Base-by-base conservation (phyloP, 2,797 vertebrate genomes). In the Lycodopsis pacificus region DNA sequence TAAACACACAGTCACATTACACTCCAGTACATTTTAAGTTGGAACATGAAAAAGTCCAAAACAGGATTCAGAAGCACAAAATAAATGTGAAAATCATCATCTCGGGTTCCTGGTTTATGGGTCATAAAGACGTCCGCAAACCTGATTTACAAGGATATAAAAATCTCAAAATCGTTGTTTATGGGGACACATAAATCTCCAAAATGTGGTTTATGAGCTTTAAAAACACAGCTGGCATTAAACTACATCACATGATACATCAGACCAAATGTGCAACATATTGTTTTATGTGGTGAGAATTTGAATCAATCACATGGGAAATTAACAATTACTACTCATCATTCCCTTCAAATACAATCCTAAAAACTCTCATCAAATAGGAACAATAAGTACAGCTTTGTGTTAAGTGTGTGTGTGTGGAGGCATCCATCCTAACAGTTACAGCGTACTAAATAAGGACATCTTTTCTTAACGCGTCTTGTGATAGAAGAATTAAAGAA, bases 251-350 rank as follows among this genome's bases (percentile, higher is more conserved):
- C 57, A 63, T 59, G 3, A 76, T 27, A 3, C 12, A 51, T 71
- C 8, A 36, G 34, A 66, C 19, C 34, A 68, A 72, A 70, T 42
- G 38, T 62, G 51, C 62, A 59, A 76, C 64, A 42, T 9, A 51
- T 42, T 71, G 36, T 81, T 82, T 80, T 25, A 58, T 81, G 30
- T 25, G 15, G 13, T 40, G n/a, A 80, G 36, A 4, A 12, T 32
- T 76, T 77, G 62, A 54, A 71, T 76, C 48, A 76, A 30, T 70
- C 78, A 76, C 15, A 3, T 84, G 66, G 73, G 68, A 82, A 86
- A 91, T 84, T 8, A 90, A 79, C 65, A 53, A 57, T 76, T 61
- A 65, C 42, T 36, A 22, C 66, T 82, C 44, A 69, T 72, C 38
- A 71, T 19, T 66, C 17, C 25, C 11, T 44, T 61, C 20, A 73